Evolutionary conservation across 1,140 invertebrate species (phyloP), one percentile per base, ranked within the genome.

Genomic region (Radopholus similis): DNA sequence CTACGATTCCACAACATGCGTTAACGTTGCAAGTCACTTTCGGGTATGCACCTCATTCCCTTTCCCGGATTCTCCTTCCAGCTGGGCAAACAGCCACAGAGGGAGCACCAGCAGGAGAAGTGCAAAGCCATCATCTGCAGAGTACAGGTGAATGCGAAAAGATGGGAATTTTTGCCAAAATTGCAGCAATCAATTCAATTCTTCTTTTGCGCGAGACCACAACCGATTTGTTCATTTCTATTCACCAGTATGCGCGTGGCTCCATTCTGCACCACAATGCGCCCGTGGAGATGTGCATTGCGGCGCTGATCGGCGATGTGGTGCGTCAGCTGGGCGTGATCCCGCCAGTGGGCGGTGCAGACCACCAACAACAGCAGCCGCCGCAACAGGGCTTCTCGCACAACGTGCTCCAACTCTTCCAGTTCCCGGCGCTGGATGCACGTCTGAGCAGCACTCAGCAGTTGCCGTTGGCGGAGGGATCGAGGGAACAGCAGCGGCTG

Each of bases 381-480:
- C 35, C 70, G 18, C 44, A n/a, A n/a, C n/a, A n/a, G n/a, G n/a
- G n/a, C n/a, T n/a, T 55, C 13, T 54, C 54, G 13, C 76, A 78
- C 44, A 73, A 62, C 26, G 74, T 80, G 3, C 40, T 81, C 44
- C 77, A 76, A 40, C 68, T 80, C 1, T 80, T 80, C 65, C 73
- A 75, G 42, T 82, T 80, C 32, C 76, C 77, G 2, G 73, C 80
- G 9, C 51, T 80, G 11, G 74, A 78, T 30, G 77, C 79, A 5
- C 60, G 58, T 38, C 40, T 80, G 56, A 75, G 63, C 6, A 78
- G 71, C 2, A 15, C 72, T 5, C 77, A 80, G 54, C 63, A 59
- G 23, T 69, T 69, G 34, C 32, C 26, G 18, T 62, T 65, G 9
- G 0, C 32, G 4, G 60, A 44, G 15, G 21, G 54, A n/a, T 35